phyloP scores from a whole-genome alignment of 2,113 vertebrate species.

The Plecturocebus donacophilus region DNA sequence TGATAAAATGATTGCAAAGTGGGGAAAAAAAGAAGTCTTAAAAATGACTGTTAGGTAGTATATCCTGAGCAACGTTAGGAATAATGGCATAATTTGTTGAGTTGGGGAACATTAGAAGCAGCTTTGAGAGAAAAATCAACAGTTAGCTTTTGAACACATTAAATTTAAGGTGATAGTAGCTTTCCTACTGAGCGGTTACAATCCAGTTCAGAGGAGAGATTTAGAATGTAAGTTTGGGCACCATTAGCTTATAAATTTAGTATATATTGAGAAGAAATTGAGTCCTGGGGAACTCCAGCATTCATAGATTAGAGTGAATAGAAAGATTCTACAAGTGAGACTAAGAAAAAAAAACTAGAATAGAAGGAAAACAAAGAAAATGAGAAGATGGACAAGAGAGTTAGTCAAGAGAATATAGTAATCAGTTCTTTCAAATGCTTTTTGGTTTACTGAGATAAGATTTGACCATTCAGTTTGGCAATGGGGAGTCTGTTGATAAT shows the following conservation, averaged over 20 bases:
- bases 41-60: not conserved
- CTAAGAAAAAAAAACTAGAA: not conserved
- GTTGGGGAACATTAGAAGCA: not conserved
- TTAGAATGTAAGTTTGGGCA: not conserved
- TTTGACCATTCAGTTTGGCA: not conserved
- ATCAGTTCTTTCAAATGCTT: not conserved
- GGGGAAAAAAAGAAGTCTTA: not conserved
- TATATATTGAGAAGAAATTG: not conserved
- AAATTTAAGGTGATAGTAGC: not conserved
- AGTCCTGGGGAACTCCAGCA: not conserved
- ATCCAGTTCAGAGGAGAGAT: not conserved
- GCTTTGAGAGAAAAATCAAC: slow-evolving; percentile 25
- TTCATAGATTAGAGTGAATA: not conserved
- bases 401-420: not conserved
- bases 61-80: not conserved
- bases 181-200: not conserved
- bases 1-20: not conserved
- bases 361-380: not conserved
- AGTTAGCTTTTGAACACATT: not conserved
- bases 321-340: not conserved
- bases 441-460: not conserved
- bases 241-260: not conserved
- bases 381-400: not conserved
- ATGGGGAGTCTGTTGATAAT: not conserved
- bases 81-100: not conserved